phyloP scores from a whole-genome alignment of 2,797 vertebrate genomes.

The Mycteria americana region DNA sequence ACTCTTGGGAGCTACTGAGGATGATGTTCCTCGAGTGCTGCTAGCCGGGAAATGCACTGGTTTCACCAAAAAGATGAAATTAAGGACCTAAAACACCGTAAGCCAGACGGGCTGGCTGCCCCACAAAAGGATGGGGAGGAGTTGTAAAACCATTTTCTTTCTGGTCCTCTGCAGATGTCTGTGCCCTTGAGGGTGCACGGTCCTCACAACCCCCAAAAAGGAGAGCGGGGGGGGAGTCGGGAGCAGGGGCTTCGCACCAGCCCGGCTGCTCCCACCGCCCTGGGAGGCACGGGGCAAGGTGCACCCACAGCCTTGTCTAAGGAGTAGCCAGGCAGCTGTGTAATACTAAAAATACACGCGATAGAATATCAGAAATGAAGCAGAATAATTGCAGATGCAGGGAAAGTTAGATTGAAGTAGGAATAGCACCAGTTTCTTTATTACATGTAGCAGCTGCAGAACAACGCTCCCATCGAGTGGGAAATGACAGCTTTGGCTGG shows the following conservation, averaged over 20 bases:
- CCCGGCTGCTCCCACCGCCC: background rate
- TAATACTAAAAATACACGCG: background rate
- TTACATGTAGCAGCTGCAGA: background rate
- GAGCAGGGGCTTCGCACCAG: background rate
- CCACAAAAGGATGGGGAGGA: background rate
- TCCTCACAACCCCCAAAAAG: background rate
- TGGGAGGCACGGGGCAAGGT: background rate
- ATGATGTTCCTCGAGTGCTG: background rate
- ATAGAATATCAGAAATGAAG: background rate
- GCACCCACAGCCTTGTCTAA: background rate
- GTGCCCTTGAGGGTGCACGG: no score
- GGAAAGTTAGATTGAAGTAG: background rate
- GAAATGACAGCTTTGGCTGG: background rate
- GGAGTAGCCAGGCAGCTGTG: background rate
- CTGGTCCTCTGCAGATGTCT: background rate
- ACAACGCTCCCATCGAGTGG: fast-evolving
- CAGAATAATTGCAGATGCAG: background rate
- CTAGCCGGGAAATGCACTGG: no score
- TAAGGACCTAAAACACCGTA: fast-evolving
- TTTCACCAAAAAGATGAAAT: background rate
- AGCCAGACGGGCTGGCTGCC: background rate
- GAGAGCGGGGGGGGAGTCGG: fast-evolving
- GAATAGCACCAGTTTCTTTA: background rate
- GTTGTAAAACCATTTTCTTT: background rate
- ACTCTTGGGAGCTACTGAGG: background rate